A percentile compares a stretch with the other conserved stretches of the same genome.
Conservation (phyloP, 2,113 vertebrate species). For the Salvelinus sp. region DNA sequence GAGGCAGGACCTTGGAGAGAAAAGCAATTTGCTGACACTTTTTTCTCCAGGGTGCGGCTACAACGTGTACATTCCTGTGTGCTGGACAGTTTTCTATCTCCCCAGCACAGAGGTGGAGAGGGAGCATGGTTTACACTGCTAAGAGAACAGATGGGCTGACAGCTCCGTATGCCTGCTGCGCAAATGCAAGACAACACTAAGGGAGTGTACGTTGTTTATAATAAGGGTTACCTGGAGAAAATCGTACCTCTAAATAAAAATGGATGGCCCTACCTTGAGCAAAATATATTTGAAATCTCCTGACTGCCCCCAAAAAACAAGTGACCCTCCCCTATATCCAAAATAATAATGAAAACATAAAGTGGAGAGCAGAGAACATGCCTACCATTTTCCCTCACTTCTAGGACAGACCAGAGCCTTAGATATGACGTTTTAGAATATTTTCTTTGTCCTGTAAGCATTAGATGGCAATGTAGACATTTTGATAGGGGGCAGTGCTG, state of each 20-base stretch:
- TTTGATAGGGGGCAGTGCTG: too few species aligned
- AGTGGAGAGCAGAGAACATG: too few species aligned
- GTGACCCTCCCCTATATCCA: too few species aligned
- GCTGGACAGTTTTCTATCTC: constrained; percentile 37
- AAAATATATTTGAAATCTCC: too few species aligned
- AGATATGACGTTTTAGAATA: too few species aligned
- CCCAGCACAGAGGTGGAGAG: constrained; percentile 24
- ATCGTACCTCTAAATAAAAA: constrained; percentile 33
- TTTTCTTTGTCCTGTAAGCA: too few species aligned
- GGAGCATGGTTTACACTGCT: constrained; percentile 17
- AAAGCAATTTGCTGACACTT: constrained; percentile 44
- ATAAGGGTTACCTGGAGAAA: constrained; percentile 33
- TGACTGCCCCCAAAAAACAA: neutral
- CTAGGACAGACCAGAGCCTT: too few species aligned
- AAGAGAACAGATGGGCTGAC: constrained; percentile 19
- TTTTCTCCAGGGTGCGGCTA: constrained; percentile 19
- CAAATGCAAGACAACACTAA: constrained; percentile 14
- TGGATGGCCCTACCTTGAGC: constrained; percentile 30
- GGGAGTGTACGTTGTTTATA: constrained; percentile 47
- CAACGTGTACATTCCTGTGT: constrained; percentile 43
- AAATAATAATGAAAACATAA: too few species aligned
- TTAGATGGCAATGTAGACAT: too few species aligned
- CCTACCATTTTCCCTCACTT: too few species aligned
- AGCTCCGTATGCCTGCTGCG: constrained; percentile 12
- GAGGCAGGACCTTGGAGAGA: constrained; percentile 23